These are phyloP conservation scores for Apodemia hepburni DNA, from an alignment of 2,888 invertebrate species.

Conservation along the genomic window DNA sequence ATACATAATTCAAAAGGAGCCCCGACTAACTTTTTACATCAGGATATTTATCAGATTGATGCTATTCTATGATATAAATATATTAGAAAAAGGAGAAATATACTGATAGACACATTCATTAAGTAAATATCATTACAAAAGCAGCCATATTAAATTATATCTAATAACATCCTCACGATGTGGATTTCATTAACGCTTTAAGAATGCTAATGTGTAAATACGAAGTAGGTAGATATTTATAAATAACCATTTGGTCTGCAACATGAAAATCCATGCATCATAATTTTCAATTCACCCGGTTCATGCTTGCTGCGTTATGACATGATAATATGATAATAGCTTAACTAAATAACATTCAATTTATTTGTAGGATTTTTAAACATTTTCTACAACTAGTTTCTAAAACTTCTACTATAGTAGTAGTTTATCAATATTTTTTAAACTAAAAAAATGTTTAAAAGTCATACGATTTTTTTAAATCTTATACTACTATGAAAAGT, in stretches of 20 bases:
- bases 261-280: constrained; percentile 7
- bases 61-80: too few relatives aligned
- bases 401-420: too few relatives aligned
- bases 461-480: too few relatives aligned
- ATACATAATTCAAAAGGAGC: too few relatives aligned
- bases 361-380: too few relatives aligned
- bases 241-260: constrained; percentile 1
- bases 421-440: too few relatives aligned
- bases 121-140: background rate
- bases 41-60: too few relatives aligned
- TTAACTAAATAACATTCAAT: background rate
- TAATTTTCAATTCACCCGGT: constrained; percentile 8
- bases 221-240: background rate
- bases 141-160: background rate
- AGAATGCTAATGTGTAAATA: constrained; percentile 9
- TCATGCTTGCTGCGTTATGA: background rate
- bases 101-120: background rate
- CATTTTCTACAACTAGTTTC: too few relatives aligned
- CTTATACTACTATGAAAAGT: too few relatives aligned
- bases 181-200: constrained; percentile 3
- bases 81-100: too few relatives aligned
- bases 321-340: background rate
- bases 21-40: too few relatives aligned
- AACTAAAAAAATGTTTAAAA: too few relatives aligned
- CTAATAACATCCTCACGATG: constrained; percentile 7